phyloP scores from a whole-genome alignment of 1,140 invertebrate genomes.

The Aphelinus atriplicis region DNA sequence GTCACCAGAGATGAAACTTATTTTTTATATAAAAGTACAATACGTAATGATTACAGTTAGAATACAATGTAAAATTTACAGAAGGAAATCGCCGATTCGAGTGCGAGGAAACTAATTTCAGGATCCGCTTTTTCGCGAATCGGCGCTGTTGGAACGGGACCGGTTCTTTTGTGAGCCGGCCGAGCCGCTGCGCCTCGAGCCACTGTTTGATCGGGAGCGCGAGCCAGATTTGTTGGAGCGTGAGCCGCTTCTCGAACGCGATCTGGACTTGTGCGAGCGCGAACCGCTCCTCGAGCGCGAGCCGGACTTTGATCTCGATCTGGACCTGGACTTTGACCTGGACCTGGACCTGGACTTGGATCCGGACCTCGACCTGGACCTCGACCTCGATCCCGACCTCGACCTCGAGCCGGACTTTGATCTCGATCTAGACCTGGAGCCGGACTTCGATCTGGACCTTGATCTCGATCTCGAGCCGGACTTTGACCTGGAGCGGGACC shows the following conservation, averaged over 20 bases:
- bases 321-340: conserved; percentile 51
- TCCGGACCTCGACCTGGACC: conserved; percentile 49
- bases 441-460: conserved; percentile 45
- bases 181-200: conserved; percentile 62
- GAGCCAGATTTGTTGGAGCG: conserved; percentile 47
- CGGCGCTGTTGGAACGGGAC: neutral
- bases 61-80: too few relatives aligned
- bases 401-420: conserved; percentile 41
- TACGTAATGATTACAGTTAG: too few relatives aligned
- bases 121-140: conserved; percentile 6
- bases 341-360: conserved; percentile 52
- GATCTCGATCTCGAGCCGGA: conserved; percentile 53
- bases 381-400: conserved; percentile 49
- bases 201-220: conserved; percentile 61
- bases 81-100: too few relatives aligned
- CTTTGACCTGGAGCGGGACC: conserved; percentile 49
- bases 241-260: conserved; percentile 50
- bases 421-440: conserved; percentile 55
- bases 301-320: conserved; percentile 48
- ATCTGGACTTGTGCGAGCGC: conserved; percentile 47
- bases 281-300: conserved; percentile 45
- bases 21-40: too few relatives aligned
- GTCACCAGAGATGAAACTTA: too few relatives aligned
- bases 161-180: conserved; percentile 53
- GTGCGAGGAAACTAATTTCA: too few relatives aligned